These are phyloP conservation scores for Eulemur rufifrons DNA, from an alignment of 2,113 vertebrate genomes.

Conservation along the genomic window DNA sequence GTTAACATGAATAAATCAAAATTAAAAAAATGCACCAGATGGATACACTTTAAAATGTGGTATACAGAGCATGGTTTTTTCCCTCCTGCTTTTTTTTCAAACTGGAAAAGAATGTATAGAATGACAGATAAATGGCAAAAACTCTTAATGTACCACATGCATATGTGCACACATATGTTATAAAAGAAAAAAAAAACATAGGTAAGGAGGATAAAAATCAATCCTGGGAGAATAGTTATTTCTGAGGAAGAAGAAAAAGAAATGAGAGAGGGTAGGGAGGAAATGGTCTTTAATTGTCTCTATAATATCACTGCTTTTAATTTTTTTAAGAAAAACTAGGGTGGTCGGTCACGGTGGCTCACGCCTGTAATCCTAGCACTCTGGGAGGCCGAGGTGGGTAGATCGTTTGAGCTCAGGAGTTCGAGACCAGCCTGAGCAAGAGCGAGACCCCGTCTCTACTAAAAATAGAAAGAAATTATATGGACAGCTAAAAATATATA, in stretches of 20 bases:
- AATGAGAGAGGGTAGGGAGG: neutral
- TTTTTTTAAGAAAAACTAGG: neutral
- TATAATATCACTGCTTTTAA: neutral
- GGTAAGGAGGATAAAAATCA: neutral
- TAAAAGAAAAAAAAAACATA: slow-evolving; percentile 29
- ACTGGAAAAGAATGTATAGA: neutral
- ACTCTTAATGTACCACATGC: neutral
- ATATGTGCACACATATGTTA: neutral
- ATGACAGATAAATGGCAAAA: slow-evolving; percentile 25
- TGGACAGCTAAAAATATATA: no score
- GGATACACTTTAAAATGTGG: slow-evolving; percentile 26
- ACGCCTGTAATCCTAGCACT: no score
- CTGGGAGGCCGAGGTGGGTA: no score
- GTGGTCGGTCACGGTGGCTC: no score
- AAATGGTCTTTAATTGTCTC: slow-evolving; percentile 10
- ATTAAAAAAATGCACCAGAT: slow-evolving; percentile 6
- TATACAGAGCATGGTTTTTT: neutral
- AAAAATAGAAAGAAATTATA: no score
- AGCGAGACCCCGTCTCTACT: no score
- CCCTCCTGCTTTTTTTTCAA: neutral
- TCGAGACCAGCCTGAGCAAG: no score
- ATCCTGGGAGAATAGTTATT: neutral
- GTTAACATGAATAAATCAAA: slow-evolving; percentile 44
- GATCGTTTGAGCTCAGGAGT: no score
- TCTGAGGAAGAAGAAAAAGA: slow-evolving; percentile 23